phyloP scores from a whole-genome alignment of 2,888 invertebrate species.

The Nephrotoma guestfalica region DNA sequence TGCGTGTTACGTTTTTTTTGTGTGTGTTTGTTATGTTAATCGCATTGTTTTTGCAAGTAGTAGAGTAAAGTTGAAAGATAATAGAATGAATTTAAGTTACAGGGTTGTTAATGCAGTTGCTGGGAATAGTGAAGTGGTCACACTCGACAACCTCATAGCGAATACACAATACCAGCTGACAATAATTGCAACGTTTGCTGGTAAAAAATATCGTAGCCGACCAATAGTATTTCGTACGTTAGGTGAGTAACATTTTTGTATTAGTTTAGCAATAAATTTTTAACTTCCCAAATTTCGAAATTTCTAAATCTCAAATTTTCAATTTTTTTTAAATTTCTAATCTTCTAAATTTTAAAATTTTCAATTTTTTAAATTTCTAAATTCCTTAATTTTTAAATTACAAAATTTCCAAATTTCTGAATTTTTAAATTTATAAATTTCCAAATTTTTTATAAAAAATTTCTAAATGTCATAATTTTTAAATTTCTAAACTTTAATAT shows the following conservation, averaged over 20 bases:
- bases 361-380: too few species aligned
- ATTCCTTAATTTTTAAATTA: too few species aligned
- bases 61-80: conserved; percentile 17
- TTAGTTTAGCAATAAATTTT: conserved; percentile 6
- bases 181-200: conserved; percentile 70
- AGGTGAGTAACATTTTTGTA: conserved; percentile 38
- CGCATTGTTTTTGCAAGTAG: neutral
- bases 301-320: neutral
- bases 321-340: too few species aligned
- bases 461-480: too few species aligned
- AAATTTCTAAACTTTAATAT: too few species aligned
- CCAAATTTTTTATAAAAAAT: too few species aligned
- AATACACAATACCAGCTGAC: conserved; percentile 81
- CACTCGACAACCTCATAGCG: conserved; percentile 63
- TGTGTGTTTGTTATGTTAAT: neutral
- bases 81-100: conserved; percentile 70
- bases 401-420: too few species aligned
- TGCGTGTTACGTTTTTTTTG: neutral
- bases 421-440: too few species aligned
- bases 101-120: conserved; percentile 85
- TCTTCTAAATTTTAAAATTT: too few species aligned
- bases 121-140: conserved; percentile 75
- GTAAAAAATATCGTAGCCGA: conserved; percentile 69
- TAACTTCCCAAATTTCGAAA: neutral
- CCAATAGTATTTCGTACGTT: conserved; percentile 82